A percentile compares a stretch with the other conserved stretches of the same genome.
phyloP scores from a whole-genome alignment of 2,888 invertebrate genomes.

The Osedax frankpressi region DNA sequence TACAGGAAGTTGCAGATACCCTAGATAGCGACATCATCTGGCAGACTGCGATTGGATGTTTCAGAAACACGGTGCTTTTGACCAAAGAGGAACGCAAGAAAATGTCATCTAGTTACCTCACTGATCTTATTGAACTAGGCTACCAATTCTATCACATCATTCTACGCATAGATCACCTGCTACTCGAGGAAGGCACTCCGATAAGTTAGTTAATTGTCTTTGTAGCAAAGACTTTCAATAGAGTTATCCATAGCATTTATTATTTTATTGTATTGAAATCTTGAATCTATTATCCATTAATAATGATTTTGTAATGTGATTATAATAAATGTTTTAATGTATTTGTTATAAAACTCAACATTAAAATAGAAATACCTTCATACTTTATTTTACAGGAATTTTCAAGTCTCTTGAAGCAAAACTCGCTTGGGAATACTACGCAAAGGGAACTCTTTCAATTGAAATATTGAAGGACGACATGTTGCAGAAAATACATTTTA shows the following conservation, averaged over 20 bases:
- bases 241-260: no score
- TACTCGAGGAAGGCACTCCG: background rate
- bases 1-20: constrained; percentile 41
- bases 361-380: no score
- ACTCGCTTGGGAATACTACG: constrained; percentile 36
- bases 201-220: no score
- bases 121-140: background rate
- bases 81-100: background rate
- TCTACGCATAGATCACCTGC: background rate
- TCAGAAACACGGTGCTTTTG: constrained; percentile 14
- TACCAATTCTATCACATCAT: background rate
- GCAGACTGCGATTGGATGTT: constrained; percentile 33
- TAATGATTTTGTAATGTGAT: no score
- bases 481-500: constrained; percentile 42
- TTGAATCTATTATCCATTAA: no score
- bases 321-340: no score
- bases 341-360: no score
- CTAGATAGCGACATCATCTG: constrained; percentile 36
- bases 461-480: constrained; percentile 43
- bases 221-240: no score
- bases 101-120: background rate
- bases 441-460: constrained; percentile 35
- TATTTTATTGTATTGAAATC: no score
- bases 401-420: constrained; percentile 29
- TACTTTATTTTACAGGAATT: no score